Evolutionary conservation across 2,797 vertebrate species (phyloP), one percentile per base, ranked within the genome.

Genomic region (Manis pentadactyla): DNA sequence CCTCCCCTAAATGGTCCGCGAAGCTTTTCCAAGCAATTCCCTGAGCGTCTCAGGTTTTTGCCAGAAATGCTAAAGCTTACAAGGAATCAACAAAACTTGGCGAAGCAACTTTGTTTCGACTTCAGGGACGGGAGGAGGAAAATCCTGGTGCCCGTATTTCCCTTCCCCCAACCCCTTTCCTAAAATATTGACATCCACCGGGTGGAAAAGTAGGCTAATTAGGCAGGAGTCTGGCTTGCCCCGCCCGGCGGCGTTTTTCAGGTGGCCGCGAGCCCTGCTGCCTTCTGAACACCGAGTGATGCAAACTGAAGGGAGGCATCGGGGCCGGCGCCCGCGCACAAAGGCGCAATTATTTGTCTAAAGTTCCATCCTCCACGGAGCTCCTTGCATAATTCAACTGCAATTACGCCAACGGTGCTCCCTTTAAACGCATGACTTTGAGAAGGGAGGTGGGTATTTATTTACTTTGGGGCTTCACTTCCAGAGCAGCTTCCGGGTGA

Each of bases 121-220:
- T 84, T 17, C 49, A 21, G 49, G 42, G 17, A 39, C 85, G 29
- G 19, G 13, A 2, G 5, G 4, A 6, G 51, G 73, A 7, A 74
- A 90, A n/a, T 29, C 25, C 49, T 49, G 61, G 1, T 11, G 23
- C 77, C n/a, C 91, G 46, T 74, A 81, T 63, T 53, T 73, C 66
- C 14, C 4, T 63, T 92, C 61, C 53, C 66, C 75, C 82, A 87
- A n/a, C 18, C 2, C 55, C 66, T 86, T 75, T 74, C 94, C 71
- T 69, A 95, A 96, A 97, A 97, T 98, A 95, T 98, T 98, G 97
- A 95, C 98, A 93, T 74, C 75, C 84, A 93, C 77, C 42, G 81
- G 23, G 90, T 66, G 57, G 97, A 98, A 98, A 98, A 98, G 97
- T 98, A 93, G 98, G 98, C 98, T 98, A 98, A 98, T 98, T 97